Conservation (phyloP, 1,140 invertebrate genomes). For the Orius insidiosus region DNA sequence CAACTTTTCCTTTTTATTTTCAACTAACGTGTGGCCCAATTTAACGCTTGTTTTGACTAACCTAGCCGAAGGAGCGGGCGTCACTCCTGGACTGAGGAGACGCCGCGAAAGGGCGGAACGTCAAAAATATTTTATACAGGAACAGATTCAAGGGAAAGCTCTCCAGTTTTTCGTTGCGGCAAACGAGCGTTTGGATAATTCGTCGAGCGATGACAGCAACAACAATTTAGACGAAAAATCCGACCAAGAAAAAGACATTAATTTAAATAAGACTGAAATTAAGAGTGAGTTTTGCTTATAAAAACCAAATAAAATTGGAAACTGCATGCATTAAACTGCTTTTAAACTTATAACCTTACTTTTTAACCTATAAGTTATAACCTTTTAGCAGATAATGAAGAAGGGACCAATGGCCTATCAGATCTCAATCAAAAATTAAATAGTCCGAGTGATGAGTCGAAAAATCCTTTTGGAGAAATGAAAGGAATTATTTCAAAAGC, state of each 20-base stretch:
- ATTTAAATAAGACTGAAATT: not conserved
- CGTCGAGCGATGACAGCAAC: conserved; percentile 17
- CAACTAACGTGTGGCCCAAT: not conserved
- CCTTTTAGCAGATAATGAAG: conserved; percentile 39
- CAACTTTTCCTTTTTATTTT: not conserved
- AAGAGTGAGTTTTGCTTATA: not conserved
- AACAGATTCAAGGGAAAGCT: conserved; percentile 36
- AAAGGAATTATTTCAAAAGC: conserved; percentile 80
- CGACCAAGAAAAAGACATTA: no score
- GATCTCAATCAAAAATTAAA: conserved; percentile 68
- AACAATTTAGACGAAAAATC: not conserved
- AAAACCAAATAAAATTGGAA: not conserved
- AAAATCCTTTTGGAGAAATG: conserved; percentile 54
- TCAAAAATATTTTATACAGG: conserved; percentile 60
- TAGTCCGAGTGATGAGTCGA: conserved; percentile 34
- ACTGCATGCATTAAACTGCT: no score
- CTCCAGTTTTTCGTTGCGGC: not conserved
- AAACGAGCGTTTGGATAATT: conserved; percentile 5
- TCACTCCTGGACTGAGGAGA: conserved; percentile 54
- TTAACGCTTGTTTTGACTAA: conserved; percentile 14
- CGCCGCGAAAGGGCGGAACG: conserved; percentile 58
- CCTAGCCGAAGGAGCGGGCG: conserved; percentile 32
- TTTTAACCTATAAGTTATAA: no score
- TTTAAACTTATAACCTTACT: no score
- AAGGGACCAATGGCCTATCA: conserved; percentile 27